Evolutionary conservation across 2,888 invertebrate genomes (phyloP).

Genomic region (Quadroppia sp.): DNA sequence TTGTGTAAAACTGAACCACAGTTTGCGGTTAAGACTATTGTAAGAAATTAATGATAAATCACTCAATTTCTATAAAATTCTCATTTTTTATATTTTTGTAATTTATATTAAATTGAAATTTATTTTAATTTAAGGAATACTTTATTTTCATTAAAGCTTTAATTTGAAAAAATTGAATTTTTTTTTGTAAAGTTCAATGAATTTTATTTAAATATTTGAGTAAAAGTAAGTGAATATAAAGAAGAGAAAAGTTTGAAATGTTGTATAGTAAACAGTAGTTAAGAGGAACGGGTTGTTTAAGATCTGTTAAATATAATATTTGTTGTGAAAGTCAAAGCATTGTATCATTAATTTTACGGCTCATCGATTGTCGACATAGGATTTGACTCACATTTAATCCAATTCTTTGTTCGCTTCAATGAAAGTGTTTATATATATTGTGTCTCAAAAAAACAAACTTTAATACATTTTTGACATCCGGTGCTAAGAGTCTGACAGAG

Average conservation of each 20-base stretch:
- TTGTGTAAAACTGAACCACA: background rate
- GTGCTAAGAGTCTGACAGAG: background rate
- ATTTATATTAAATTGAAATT: too few relatives aligned
- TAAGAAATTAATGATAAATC: too few relatives aligned
- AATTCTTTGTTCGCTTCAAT: background rate
- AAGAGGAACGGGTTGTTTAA: background rate
- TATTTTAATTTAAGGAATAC: too few relatives aligned
- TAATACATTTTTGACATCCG: slow-evolving; percentile 10
- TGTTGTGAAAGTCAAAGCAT: background rate
- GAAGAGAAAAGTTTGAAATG: too few relatives aligned
- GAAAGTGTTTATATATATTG: slow-evolving; percentile 1
- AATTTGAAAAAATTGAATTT: too few relatives aligned
- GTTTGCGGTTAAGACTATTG: background rate
- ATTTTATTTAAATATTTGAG: too few relatives aligned
- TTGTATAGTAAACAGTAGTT: too few relatives aligned
- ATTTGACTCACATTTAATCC: background rate
- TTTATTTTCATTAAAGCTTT: too few relatives aligned
- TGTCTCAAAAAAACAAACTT: background rate
- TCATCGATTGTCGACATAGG: slow-evolving; percentile 14
- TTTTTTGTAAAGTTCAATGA: too few relatives aligned
- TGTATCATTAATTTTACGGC: slow-evolving; percentile 21
- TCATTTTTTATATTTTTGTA: too few relatives aligned
- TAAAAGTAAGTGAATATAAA: too few relatives aligned
- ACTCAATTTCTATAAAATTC: too few relatives aligned
- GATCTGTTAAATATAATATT: background rate